A percentile compares a stretch with the other conserved stretches of the same genome.
Conservation (phyloP, 2,888 invertebrate species). For the Cyclophora punctaria region DNA sequence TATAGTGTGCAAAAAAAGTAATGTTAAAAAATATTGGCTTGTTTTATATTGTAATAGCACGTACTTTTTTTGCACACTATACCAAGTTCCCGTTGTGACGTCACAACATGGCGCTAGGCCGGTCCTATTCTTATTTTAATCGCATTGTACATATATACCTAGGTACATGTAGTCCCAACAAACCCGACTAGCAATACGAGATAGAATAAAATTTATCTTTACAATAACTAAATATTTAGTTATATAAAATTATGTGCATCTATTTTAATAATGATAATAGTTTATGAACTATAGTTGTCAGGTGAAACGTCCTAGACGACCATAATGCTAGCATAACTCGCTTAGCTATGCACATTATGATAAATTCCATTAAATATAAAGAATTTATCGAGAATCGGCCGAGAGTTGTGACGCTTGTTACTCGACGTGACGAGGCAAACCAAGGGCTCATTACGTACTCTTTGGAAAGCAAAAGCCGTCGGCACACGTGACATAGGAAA, state of each 20-base stretch:
- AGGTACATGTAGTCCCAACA: no score
- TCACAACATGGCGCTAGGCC: no score
- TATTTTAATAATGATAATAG: no score
- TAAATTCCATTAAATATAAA: constrained; percentile 15
- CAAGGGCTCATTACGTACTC: constrained; percentile 43
- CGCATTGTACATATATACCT: no score
- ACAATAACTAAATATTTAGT: background rate
- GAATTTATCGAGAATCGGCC: constrained; percentile 15
- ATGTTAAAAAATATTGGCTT: no score
- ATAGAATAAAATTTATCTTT: background rate
- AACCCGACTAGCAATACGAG: background rate
- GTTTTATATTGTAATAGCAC: no score
- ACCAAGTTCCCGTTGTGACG: no score
- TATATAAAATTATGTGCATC: no score
- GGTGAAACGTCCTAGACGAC: background rate
- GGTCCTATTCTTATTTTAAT: no score
- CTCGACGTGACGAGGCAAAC: constrained; percentile 59
- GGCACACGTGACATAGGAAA: constrained; percentile 5
- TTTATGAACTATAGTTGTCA: no score
- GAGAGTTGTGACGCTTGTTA: constrained; percentile 45
- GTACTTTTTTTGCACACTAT: no score
- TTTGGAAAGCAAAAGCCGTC: constrained; percentile 27
- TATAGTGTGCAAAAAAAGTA: no score
- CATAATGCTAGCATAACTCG: background rate
- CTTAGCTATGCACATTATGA: background rate